Conservation (phyloP, 1,140 invertebrate genomes). For the Zaprionus capensis region DNA sequence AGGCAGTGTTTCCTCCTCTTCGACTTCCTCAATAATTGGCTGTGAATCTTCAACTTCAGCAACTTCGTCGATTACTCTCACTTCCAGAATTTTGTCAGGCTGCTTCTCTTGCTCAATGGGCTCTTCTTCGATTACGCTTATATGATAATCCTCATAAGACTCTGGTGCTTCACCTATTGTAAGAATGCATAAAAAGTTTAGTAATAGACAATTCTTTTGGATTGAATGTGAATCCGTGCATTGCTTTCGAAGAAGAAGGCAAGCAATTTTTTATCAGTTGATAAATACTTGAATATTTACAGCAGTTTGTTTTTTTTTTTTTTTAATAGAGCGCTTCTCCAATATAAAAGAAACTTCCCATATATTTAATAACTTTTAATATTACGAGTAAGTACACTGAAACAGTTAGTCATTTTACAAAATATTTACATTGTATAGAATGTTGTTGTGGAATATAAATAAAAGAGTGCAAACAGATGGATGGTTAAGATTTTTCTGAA, state of each 20-base stretch:
- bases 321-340: slow-evolving; percentile 34
- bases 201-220: slow-evolving; percentile 23
- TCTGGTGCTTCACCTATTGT: slow-evolving; percentile 73
- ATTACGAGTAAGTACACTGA: slow-evolving; percentile 4
- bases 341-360: slow-evolving; percentile 31
- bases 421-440: background rate
- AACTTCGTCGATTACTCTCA: slow-evolving; percentile 72
- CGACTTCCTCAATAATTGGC: slow-evolving; percentile 70
- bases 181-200: slow-evolving; percentile 53
- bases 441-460: slow-evolving; percentile 23
- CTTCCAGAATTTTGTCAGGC: slow-evolving; percentile 63
- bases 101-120: slow-evolving; percentile 61
- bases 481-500: background rate
- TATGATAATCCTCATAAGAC: slow-evolving; percentile 72
- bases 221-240: slow-evolving; percentile 48
- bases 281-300: slow-evolving; percentile 57
- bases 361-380: slow-evolving; percentile 19
- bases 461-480: slow-evolving; percentile 28
- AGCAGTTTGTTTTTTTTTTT: slow-evolving; percentile 32
- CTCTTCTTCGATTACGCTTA: slow-evolving; percentile 77
- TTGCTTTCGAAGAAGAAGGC: slow-evolving; percentile 66
- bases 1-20: slow-evolving; percentile 65
- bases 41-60: slow-evolving; percentile 64
- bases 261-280: slow-evolving; percentile 65
- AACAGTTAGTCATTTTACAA: slow-evolving; percentile 36